Evolutionary conservation across 1,140 invertebrate genomes (phyloP), one percentile per base, ranked within the genome.

Genomic region (Ceratina calcarata): DNA sequence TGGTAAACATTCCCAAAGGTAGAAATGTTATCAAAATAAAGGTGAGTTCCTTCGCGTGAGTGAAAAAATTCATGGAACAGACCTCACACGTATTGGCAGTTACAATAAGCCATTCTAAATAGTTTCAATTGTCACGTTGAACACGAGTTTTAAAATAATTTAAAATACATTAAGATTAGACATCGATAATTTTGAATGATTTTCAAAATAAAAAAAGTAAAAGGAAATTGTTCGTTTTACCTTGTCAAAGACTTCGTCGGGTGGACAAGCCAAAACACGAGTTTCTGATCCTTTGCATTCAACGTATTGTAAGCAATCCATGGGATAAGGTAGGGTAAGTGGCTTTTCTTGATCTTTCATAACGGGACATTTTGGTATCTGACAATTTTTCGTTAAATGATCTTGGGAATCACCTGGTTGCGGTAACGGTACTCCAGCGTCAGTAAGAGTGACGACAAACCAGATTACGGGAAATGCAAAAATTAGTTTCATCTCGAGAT

Each of bases 281-380:
- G 20, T 22, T 20, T 51, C 53, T 0, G 66, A 66, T 27, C 69
- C 65, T 1, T 55, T 51, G 45, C 81, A 89, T 22, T 79, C 20
- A n/a, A 88, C 58, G 8, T 85, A 85, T 10, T 73, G 65, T 3
- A 80, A 37, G 22, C 81, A 88, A 49, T 88, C 75, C 27, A 85
- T 1, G 3, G 82, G 74, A 65, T 83, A 82, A 15, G 57, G 37
- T n/a, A 85, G 37, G 60, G 27, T 71, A 13, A 70, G 0, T 3
- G 32, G 18, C n/a, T 53, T 57, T 3, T 53, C 20, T 18, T 27
- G 18, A 10, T 22, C 18, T 60, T 8, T 27, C 2, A 3, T 16
- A 12, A 8, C 2, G 12, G 80, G 79, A 53, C 85, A 88, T 45
- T 80, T 49, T 3, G 71, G 74, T 12, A 58, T 80, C 27, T 61